phyloP scores from a whole-genome alignment of 2,888 invertebrate species.

The Pharmacophagus antenor region DNA sequence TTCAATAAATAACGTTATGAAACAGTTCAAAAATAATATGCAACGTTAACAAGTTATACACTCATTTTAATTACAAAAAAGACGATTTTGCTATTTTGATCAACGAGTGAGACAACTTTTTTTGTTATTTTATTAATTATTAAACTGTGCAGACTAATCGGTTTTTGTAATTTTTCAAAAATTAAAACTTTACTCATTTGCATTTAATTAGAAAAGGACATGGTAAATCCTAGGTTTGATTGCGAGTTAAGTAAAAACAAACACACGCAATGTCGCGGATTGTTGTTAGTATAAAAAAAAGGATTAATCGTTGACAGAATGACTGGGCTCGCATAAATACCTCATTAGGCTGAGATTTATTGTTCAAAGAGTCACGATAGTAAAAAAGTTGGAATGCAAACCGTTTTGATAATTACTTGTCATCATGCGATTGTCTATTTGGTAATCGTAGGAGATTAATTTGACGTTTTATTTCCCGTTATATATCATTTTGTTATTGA shows the following conservation, averaged over 20 bases:
- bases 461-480: constrained; percentile 64
- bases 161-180: too few species aligned
- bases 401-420: constrained; percentile 77
- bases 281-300: constrained; percentile 40
- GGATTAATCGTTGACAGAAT: constrained; percentile 75
- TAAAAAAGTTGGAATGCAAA: constrained; percentile 71
- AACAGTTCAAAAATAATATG: background rate
- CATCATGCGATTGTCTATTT: constrained; percentile 79
- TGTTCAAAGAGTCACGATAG: constrained; percentile 72
- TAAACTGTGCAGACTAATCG: background rate
- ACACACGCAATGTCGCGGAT: constrained; percentile 4
- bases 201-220: background rate
- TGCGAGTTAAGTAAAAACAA: background rate
- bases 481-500: constrained; percentile 78
- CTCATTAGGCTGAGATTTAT: constrained; percentile 79
- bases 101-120: too few species aligned
- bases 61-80: too few species aligned
- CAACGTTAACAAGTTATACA: too few species aligned
- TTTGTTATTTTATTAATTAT: too few species aligned
- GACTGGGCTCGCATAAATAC: constrained; percentile 72
- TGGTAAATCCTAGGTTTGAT: background rate
- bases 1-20: background rate
- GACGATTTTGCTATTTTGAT: too few species aligned
- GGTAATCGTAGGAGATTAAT: constrained; percentile 61
- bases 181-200: too few species aligned